Base-by-base conservation (phyloP, 2,797 vertebrate genomes). In the Pseudochirops corinnae region DNA sequence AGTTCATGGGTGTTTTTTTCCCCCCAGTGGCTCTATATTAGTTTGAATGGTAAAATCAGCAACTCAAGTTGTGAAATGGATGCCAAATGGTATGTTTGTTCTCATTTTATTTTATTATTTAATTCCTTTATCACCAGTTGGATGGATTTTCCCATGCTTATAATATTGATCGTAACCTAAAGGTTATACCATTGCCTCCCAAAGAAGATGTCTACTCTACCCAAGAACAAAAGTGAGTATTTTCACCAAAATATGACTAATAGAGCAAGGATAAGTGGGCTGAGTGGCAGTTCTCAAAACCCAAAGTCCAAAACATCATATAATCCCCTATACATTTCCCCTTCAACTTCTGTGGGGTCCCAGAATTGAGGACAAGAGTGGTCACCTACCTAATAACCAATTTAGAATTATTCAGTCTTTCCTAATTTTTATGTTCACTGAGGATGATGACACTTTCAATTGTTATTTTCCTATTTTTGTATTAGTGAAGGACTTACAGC, bases 11-110 rank as follows among this genome's bases (percentile, higher is more conserved):
- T 46, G 46, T 46, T 46, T 56, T 52, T 92, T 16, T 90, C 18
- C 7, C 92, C 53, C 7, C 92, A 95, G 94, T 90, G 92, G 13
- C 16, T 82, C 21, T 97, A 91, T 26, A 21, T 92, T 82, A 90
- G 28, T 87, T 95, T 13, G 60, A 92, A 92, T 46, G 92, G 21
- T 33, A 95, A 95, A 96, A 90, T 7, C 82, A 95, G 62, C 74
- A 91, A 13, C 28, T 28, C 24, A 13, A 2, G 7, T 92, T 92
- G 28, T 92, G 28, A 94, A 93, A 56, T 26, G 95, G 55, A 74
- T 24, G 31, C 50, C 13, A 94, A 97, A 91, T 29, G 28, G 11
- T 39, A 28, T 91, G 29, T 87, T 94, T 94, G 3, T 55, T 93
- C 93, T 94, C 24, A 92, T 96, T 87, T 33, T 10, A 33, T 53